Evolutionary conservation across 2,797 vertebrate genomes (phyloP).

Genomic region (Acanthurus tractus): DNA sequence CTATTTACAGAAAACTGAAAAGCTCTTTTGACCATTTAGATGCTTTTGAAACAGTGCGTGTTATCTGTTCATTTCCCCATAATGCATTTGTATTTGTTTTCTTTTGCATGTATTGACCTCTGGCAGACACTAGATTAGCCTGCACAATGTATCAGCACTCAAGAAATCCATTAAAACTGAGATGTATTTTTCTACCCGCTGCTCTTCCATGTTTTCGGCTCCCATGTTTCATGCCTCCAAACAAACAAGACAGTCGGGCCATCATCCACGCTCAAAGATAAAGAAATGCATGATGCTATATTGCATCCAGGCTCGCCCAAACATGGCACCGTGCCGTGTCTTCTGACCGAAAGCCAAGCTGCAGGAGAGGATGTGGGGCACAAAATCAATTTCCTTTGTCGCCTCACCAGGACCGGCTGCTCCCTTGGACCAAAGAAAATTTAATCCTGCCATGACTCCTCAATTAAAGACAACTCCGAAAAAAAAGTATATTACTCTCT

Average conservation of each 20-base stretch:
- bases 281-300: conserved; percentile 45
- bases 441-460: conserved; percentile 76
- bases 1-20: not conserved
- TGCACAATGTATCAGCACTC: conserved; percentile 34
- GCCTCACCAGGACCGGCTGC: conserved; percentile 61
- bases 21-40: not conserved
- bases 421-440: conserved; percentile 66
- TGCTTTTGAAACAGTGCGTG: not conserved
- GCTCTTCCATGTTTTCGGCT: conserved; percentile 1
- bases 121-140: conserved; percentile 44
- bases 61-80: conserved; percentile 9
- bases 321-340: conserved; percentile 51
- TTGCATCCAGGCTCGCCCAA: conserved; percentile 36
- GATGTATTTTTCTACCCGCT: conserved; percentile 29
- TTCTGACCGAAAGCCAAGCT: conserved; percentile 50
- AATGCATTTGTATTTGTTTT: conserved; percentile 3
- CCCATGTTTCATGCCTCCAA: conserved; percentile 25
- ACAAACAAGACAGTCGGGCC: conserved; percentile 12
- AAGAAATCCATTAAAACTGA: conserved; percentile 41
- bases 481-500: conserved; percentile 64
- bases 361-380: conserved; percentile 69
- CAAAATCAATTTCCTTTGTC: conserved; percentile 79
- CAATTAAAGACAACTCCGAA: conserved; percentile 71
- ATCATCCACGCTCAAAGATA: conserved; percentile 34
- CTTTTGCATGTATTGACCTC: not conserved